Evolutionary conservation across 2,113 vertebrate species (phyloP).

Genomic region (Cephalopterus ornatus): DNA sequence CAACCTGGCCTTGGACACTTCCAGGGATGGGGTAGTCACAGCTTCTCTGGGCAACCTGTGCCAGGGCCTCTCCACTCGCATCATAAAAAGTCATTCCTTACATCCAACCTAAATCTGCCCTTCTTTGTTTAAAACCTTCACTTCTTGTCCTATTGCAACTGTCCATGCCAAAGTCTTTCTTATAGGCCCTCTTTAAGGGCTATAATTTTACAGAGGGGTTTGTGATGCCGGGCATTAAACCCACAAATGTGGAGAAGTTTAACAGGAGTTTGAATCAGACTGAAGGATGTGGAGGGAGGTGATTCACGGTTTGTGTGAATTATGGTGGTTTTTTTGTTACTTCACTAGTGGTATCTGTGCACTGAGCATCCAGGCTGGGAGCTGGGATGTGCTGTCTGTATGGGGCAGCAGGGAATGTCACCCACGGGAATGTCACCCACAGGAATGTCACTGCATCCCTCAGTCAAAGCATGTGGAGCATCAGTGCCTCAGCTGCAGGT

Average conservation of each 20-base stretch:
- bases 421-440: background rate
- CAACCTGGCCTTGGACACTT: background rate
- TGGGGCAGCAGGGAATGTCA: background rate
- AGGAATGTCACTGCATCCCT: background rate
- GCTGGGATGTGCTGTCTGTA: background rate
- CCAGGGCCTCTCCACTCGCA: background rate
- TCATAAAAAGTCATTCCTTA: accelerated
- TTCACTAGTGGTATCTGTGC: too few species aligned
- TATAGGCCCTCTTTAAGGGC: background rate
- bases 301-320: background rate
- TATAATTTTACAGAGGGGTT: background rate
- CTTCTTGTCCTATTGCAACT: too few species aligned
- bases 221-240: background rate
- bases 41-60: background rate
- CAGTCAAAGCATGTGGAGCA: background rate
- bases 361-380: background rate
- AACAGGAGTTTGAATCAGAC: background rate
- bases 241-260: background rate
- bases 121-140: background rate
- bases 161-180: background rate
- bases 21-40: background rate
- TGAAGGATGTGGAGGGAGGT: background rate
- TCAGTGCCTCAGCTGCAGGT: accelerated
- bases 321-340: background rate
- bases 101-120: background rate